Percentiles rank a stretch among this genome's conserved stretches.
These are phyloP conservation scores for Mus spicilegus DNA, from an alignment of 2,113 vertebrate genomes.

Conservation along the genomic window DNA sequence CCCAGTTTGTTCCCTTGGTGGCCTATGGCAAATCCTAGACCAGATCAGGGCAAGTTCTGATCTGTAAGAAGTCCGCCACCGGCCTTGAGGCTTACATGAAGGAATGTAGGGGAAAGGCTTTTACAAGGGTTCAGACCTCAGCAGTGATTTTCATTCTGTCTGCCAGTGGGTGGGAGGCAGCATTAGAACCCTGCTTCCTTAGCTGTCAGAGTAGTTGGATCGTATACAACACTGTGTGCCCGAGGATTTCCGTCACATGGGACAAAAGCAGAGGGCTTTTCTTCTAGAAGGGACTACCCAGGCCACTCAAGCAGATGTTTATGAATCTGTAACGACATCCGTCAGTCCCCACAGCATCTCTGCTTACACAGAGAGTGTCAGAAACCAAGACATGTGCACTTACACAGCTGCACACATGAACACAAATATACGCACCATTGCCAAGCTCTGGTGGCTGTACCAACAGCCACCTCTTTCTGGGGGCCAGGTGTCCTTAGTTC, in stretches of 20 bases:
- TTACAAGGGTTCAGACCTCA: neutral
- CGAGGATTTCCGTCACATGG: neutral
- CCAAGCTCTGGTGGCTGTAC: neutral
- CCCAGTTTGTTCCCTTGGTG: neutral
- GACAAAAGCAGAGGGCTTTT: constrained; percentile 50
- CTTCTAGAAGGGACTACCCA: constrained; percentile 47
- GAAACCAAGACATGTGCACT: neutral
- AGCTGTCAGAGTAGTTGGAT: neutral
- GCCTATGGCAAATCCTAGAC: neutral
- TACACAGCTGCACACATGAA: neutral
- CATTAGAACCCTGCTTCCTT: neutral
- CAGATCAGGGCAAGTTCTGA: neutral
- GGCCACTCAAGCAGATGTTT: constrained; percentile 17
- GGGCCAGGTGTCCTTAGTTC: neutral
- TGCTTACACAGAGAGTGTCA: neutral
- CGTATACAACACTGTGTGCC: neutral
- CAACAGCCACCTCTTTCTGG: neutral
- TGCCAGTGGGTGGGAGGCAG: neutral
- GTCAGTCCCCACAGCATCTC: neutral
- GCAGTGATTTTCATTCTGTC: neutral
- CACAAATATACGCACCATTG: fast-evolving
- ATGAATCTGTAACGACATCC: neutral
- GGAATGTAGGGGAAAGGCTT: neutral
- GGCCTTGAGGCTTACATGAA: neutral
- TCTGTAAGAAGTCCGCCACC: neutral